phyloP scores from a whole-genome alignment of 2,888 invertebrate genomes.

The Acronicta alni region DNA sequence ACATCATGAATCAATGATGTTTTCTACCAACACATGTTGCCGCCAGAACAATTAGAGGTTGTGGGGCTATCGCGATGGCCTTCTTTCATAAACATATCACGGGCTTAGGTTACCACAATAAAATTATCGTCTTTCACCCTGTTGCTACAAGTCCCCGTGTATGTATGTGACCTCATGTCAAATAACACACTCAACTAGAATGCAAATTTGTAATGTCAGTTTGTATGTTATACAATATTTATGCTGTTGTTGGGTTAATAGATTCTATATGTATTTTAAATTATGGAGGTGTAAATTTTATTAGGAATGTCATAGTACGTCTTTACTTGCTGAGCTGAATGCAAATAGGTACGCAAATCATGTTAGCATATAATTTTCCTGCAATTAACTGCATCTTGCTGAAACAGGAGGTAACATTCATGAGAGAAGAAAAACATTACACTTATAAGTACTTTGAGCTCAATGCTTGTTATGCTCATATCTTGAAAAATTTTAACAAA shows the following conservation, averaged over 20 bases:
- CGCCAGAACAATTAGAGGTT: constrained; percentile 44
- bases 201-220: constrained; percentile 33
- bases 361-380: not conserved
- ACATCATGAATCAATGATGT: constrained; percentile 41
- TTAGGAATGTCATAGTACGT: not conserved
- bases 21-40: constrained; percentile 38
- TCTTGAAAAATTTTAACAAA: no score
- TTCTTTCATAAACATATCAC: constrained; percentile 47
- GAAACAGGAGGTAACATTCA: no score
- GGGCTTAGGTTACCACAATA: constrained; percentile 41
- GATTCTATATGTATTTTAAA: constrained; percentile 21
- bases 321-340: constrained; percentile 2
- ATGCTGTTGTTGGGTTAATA: constrained; percentile 6
- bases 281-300: constrained; percentile 12
- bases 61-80: constrained; percentile 45
- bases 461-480: no score
- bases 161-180: constrained; percentile 50
- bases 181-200: constrained; percentile 35
- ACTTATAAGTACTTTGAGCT: no score
- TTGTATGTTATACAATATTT: constrained; percentile 36
- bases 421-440: not conserved
- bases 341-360: not conserved
- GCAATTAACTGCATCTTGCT: not conserved
- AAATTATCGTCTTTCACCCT: constrained; percentile 55
- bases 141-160: constrained; percentile 34